Base-by-base conservation (phyloP, 2,888 invertebrate species). In the Poecilobothrus nobilitatus region DNA sequence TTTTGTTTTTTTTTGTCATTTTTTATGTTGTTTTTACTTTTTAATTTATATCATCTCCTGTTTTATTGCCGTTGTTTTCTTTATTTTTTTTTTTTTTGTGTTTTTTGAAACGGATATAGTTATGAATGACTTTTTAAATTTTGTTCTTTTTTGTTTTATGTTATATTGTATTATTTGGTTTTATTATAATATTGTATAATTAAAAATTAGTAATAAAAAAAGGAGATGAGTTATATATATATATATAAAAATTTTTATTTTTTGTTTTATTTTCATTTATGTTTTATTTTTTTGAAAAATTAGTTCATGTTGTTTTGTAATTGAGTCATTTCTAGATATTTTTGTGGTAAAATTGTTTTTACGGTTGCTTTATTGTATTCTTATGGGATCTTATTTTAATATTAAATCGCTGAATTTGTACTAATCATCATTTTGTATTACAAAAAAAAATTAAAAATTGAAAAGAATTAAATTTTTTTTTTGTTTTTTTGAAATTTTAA, bases 111-210 rank as follows among this genome's bases (percentile, higher is more conserved):
- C 9, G n/a, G 53, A 53, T 53, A 53, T 53, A 9, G 53, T 53
- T 53, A 53, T 53, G 53, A 53, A 53, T 53, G 53, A 53, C 53
- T 53, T 53, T 53, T 53, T 2, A 53, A 53, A 12, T 53, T 53
- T 53, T 53, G 5, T 53, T 15, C 7, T 53, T 53, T 53, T 53
- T 4, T 53, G 6, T n/a, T 53, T 9, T 12, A 12, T n/a, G 15
- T 53, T 53, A 53, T 53, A 12, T 53, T 53, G 6, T 53, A 15
- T 44, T 6, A 15, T 44, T 10, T 7, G 44, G 15, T 53, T 53
- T 53, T 53, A 53, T 53, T 53, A 53, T 53, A 53, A 53, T 53
- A 53, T 53, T 53, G 53, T 53, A 53, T 53, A 53, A 53, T 53
- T 53, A 53, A 53, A 53, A 53, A 53, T 53, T 53, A 53, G 53